Base-by-base conservation (phyloP, 2,888 invertebrate genomes). In the Orchesellides sinensis region DNA sequence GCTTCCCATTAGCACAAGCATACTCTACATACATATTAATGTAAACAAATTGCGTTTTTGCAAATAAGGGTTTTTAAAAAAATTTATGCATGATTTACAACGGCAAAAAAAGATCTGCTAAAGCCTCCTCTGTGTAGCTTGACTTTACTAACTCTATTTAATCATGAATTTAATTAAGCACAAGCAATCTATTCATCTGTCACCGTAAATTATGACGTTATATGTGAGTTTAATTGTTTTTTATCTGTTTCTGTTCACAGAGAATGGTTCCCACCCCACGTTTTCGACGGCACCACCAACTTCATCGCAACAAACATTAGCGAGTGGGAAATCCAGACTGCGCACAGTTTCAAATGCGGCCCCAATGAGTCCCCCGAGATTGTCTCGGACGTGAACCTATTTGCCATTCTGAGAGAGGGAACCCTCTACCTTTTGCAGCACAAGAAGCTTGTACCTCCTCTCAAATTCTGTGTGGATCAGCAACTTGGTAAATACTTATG, bases 401-500 rank as follows among this genome's bases (percentile, higher is more conserved):
- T 87, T 54, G 84, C 84, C 0, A 69, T 88, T 27, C 10, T 87
- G 2, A 69, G 56, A 12, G 85, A 87, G 74, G 88, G 88, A 0
- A 82, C 66, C 3, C 80, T 88, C 25, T 87, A 83, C 70, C 45
- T 88, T 5, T 32, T 85, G 14, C 83, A 86, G 35, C 81, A 83
- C 10, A 23, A 65, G n/a, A 84, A 84, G 72, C 68, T 84, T n/a
- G 47, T 87, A 8, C 35, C 35, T 17, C 83, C 86, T 14, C 75
- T 85, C 8, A 73, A 87, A n/a, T 88, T 85, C 69, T 88, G 88
- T 47, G 79, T 87, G 52, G 88, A 88, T 65, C 86, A 85, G 35
- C 84, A 88, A 72, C 72, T 88, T 0, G 84, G 87, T 77, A 75
- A 54, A 29, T 32, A 49, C 8, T 6, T 45, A 56, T 56, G 6